phyloP scores from a whole-genome alignment of 2,797 vertebrate species.

The Macrochelys suwanniensis region DNA sequence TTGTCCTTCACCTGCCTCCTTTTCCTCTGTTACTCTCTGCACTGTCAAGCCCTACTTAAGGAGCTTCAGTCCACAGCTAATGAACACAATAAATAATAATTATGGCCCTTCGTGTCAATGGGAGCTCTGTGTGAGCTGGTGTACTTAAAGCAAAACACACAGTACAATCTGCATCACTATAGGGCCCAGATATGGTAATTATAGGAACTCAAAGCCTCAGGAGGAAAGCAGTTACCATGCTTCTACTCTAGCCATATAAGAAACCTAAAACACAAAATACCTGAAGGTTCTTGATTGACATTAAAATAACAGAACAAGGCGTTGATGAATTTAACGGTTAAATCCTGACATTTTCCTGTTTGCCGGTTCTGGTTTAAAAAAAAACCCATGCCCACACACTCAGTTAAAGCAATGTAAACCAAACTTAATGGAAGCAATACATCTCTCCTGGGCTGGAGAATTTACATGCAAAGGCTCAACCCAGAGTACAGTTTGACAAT shows the following conservation, averaged over 20 bases:
- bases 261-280: neutral
- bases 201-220: neutral
- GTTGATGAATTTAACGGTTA: neutral
- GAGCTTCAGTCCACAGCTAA: neutral
- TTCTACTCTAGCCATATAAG: too few relatives aligned
- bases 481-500: neutral
- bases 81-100: neutral
- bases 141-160: neutral
- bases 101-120: neutral
- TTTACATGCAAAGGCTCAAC: neutral
- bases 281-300: neutral
- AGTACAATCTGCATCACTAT: neutral
- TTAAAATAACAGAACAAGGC: neutral
- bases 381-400: fast-evolving
- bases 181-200: neutral
- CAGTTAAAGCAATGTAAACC: neutral
- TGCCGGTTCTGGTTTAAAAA: neutral
- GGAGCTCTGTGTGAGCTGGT: neutral
- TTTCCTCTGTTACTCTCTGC: neutral
- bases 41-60: neutral
- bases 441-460: neutral
- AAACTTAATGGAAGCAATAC: neutral
- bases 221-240: neutral
- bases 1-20: neutral
- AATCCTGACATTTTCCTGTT: neutral